Conservation (phyloP, 2,113 vertebrate genomes). For the Anolis carolinensis region DNA sequence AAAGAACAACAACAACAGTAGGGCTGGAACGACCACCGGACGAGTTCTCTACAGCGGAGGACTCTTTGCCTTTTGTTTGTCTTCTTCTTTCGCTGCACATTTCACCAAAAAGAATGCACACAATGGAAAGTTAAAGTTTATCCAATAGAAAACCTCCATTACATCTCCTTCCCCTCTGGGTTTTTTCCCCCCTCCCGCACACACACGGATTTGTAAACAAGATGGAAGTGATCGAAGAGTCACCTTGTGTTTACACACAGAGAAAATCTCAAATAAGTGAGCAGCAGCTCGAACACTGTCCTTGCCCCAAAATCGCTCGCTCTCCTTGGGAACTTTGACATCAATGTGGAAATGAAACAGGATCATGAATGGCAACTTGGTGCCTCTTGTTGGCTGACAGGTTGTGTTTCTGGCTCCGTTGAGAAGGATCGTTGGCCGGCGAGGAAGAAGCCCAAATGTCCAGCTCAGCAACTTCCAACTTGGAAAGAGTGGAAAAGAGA, state of each 20-base stretch:
- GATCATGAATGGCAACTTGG: neutral
- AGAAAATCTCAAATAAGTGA: conserved; percentile 42
- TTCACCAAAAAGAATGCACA: conserved; percentile 82
- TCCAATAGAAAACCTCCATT: conserved; percentile 77
- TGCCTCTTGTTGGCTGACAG: neutral
- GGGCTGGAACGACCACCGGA: conserved; percentile 83
- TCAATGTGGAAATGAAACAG: conserved; percentile 42
- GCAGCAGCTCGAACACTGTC: conserved; percentile 63
- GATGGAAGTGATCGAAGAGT: conserved; percentile 68
- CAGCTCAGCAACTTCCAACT: conserved; percentile 52
- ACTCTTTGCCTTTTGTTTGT: conserved; percentile 37
- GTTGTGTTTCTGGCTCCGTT: conserved; percentile 27
- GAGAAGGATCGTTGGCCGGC: conserved; percentile 18
- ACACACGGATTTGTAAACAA: conserved; percentile 72
- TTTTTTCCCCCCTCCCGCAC: conserved; percentile 34
- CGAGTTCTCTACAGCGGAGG: conserved; percentile 67
- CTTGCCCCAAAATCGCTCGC: conserved; percentile 51
- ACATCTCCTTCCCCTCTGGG: conserved; percentile 48
- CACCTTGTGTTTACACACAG: conserved; percentile 54
- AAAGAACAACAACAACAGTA: conserved; percentile 57
- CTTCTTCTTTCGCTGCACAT: conserved; percentile 69
- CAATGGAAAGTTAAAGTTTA: conserved; percentile 82
- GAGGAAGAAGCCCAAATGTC: conserved; percentile 64
- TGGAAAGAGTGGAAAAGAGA: conserved; percentile 14
- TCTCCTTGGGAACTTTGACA: conserved; percentile 53